phyloP scores from a whole-genome alignment of 2,113 vertebrate genomes.

The Passer montanus region DNA sequence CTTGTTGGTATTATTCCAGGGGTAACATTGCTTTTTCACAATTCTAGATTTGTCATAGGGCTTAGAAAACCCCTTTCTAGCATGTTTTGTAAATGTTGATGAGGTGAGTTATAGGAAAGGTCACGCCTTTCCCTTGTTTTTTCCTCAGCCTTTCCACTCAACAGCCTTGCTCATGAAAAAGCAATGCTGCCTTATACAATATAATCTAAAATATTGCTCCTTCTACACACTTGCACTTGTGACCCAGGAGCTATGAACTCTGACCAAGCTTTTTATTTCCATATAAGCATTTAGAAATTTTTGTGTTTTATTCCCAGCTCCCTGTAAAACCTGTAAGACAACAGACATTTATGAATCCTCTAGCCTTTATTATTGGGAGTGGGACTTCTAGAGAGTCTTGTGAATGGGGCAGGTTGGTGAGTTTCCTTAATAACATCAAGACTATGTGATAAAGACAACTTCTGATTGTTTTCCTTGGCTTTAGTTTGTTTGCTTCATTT shows the following conservation, averaged over 20 bases:
- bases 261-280: background rate
- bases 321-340: background rate
- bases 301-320: background rate
- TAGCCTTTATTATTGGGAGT: background rate
- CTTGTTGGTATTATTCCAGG: background rate
- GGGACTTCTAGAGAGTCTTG: background rate
- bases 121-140: fast-evolving
- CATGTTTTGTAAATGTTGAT: background rate
- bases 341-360: background rate
- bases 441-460: fast-evolving
- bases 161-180: background rate
- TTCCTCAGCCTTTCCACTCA: background rate
- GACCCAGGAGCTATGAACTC: background rate
- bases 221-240: background rate
- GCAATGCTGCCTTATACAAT: background rate
- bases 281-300: background rate
- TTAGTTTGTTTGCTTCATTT: background rate
- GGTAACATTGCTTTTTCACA: background rate
- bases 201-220: background rate
- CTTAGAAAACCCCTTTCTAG: background rate
- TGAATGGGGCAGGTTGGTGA: background rate
- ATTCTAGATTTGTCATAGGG: background rate
- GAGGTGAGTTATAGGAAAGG: background rate
- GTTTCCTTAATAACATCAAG: background rate
- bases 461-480: background rate